A percentile compares a stretch with the other conserved stretches of the same genome.
Evolutionary conservation across 2,797 vertebrate species (phyloP).

Genomic region (Melopsittacus undulatus): DNA sequence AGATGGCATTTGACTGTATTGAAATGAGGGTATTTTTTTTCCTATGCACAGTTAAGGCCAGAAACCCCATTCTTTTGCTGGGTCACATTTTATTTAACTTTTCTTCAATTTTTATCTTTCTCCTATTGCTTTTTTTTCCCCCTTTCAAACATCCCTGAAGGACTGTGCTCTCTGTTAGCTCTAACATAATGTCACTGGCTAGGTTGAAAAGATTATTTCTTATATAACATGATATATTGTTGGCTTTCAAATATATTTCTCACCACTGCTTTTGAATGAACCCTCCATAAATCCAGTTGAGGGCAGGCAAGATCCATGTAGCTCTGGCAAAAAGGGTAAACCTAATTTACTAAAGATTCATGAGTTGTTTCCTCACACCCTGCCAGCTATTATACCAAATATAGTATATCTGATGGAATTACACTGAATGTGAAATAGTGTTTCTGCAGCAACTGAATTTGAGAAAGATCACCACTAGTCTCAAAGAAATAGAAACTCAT

Average conservation of each 20-base stretch:
- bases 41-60: not conserved
- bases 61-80: not conserved
- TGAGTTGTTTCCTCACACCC: conserved; percentile 26
- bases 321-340: not conserved
- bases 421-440: not conserved
- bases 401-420: conserved; percentile 37
- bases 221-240: not conserved
- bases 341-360: conserved; percentile 30
- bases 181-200: not conserved
- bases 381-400: not conserved
- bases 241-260: conserved; percentile 1
- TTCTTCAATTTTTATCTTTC: not conserved
- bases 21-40: not conserved
- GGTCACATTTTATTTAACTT: not conserved
- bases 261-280: conserved; percentile 7
- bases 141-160: not conserved
- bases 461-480: not conserved
- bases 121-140: not conserved
- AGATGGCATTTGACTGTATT: not conserved
- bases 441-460: not conserved
- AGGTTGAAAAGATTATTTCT: conserved; percentile 16
- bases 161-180: not conserved
- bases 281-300: conserved; percentile 66
- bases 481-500: conserved; percentile 3
- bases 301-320: conserved; percentile 72